These are phyloP conservation scores for Pollicipes pollicipes DNA, from an alignment of 1,140 invertebrate species.

Conservation along the genomic window DNA sequence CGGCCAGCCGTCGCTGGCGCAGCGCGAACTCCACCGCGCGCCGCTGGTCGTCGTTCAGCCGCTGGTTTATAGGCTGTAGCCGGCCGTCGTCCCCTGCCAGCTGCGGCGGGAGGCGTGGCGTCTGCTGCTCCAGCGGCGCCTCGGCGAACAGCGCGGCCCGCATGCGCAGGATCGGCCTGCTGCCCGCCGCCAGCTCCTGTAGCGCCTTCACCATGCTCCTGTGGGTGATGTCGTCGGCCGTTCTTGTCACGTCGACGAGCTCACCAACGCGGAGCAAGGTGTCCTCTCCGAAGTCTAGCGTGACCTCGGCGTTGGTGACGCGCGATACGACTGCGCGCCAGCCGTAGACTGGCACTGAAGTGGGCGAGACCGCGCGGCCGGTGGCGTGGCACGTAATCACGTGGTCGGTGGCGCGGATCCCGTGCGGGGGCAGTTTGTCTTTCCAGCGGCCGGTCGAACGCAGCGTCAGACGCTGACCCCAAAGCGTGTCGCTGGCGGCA, in stretches of 20 bases:
- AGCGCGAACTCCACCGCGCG: constrained; percentile 38
- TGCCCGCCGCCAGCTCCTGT: not conserved
- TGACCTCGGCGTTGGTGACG: not conserved
- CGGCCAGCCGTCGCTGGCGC: constrained; percentile 31
- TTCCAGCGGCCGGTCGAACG: no score
- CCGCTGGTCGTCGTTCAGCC: constrained; percentile 44
- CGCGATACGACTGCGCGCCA: not conserved
- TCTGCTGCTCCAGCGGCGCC: not conserved
- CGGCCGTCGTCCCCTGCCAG: constrained; percentile 63
- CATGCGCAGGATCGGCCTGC: not conserved
- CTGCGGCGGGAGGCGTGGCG: constrained; percentile 47
- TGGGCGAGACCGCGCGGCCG: no score
- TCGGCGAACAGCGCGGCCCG: not conserved
- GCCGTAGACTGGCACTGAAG: no score
- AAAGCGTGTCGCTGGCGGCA: not conserved
- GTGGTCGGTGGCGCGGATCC: not conserved
- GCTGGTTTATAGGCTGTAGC: constrained; percentile 81
- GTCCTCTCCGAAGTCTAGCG: not conserved
- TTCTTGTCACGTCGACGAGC: not conserved
- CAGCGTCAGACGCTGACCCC: not conserved
- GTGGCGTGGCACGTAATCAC: not conserved
- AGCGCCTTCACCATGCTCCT: not conserved
- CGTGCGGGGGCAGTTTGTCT: not conserved
- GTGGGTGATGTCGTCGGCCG: not conserved
- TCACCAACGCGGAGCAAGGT: not conserved